Base-by-base conservation (phyloP, 37 sponge, comb jelly and placozoan species). In the Lycopodina hypogea region DNA sequence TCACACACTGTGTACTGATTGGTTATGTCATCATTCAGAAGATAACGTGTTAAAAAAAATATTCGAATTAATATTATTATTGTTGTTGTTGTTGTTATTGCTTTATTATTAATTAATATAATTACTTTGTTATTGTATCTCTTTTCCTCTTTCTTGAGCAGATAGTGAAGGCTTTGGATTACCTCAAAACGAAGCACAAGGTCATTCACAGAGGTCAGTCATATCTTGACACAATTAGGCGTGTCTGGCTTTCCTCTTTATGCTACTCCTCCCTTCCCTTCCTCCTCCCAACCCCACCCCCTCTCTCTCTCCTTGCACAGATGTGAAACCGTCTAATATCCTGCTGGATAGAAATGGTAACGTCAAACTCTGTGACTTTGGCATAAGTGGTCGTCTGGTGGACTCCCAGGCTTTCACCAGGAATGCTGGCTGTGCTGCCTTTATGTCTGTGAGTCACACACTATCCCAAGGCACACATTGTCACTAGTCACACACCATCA, bases 281-380 rank as follows among this genome's bases (percentile, higher is more conserved):
- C 75, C 11, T 38, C 48, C 60, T 38, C 60, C 11, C 60, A 2
- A 36, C 23, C 37, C 22, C 60, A 9, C 28, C 24, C 56, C 63
- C 35, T 59, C 24, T 28, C 76, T 59, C 76, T 14, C 42, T 51
- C 29, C 65, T 23, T 67, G n/a, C 45, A 2, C 42, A 91, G 95
- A 94, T 88, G 91, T 94, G 40, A 94, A 94, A 67, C 96, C 96
- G 0, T 93, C 93, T 26, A 96, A 96, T 48, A 93, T 96, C 22
- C 81, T 96, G 29, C 68, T 96, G 61, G 88, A 90, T 56, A 40
- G 65, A 1, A 3, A 53, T 22, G 96, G 96, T 0, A 74, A 87
- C 22, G 84, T 96, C 21, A 96, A 96, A 68, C 60, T 96, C 66
- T 96, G 96, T 83, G 96, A 96, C 51, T 96, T 96, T 87, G 96